Base-by-base conservation (phyloP, 1,140 invertebrate genomes). In the Drosophila tani region DNA sequence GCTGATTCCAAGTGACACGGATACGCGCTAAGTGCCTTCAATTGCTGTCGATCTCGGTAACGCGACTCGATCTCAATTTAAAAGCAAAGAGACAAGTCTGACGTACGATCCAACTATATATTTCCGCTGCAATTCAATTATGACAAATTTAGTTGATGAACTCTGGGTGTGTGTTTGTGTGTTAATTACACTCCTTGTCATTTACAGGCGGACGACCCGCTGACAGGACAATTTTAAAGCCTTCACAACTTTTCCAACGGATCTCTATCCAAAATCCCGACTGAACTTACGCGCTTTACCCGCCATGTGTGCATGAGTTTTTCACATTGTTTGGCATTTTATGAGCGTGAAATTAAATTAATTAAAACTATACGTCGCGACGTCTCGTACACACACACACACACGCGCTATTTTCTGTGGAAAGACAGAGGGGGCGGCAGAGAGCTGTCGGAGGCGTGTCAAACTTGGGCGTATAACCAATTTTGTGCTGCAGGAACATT, bases 341-440 rank as follows among this genome's bases (percentile, higher is more conserved):
- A 84, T 79, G 64, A 84, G 85, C 75, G 67, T 82, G 49, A 88
- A 88, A 90, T 88, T 81, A 76, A 88, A 90, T 88, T 90, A 88
- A 90, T 90, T 88, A 90, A 88, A 88, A 84, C 81, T 88, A 73
- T 60, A 82, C 75, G 47, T 38, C 59, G 50, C 75, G 45, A 41
- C 56, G 50, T 68, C 40, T 27, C 43, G 38, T 41, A 70, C 75
- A 62, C 69, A 65, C 50, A 67, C 43, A 58, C 58, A 27, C 45
- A 27, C 27, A 15, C 35, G 21, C 21, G 21, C 21, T 24, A 24
- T 24, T 24, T 24, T 50, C 32, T 35, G 8, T 35, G n/a, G 12
- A 19, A n/a, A 17, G 11, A 45, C 12, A 35, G 53, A 40, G 38
- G 24, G 29, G 14, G 41, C 41, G 14, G 41, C 41, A 43, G 68